Evolutionary conservation across 2,113 vertebrate genomes (phyloP).

Genomic region (Xiphophorus maculatus): DNA sequence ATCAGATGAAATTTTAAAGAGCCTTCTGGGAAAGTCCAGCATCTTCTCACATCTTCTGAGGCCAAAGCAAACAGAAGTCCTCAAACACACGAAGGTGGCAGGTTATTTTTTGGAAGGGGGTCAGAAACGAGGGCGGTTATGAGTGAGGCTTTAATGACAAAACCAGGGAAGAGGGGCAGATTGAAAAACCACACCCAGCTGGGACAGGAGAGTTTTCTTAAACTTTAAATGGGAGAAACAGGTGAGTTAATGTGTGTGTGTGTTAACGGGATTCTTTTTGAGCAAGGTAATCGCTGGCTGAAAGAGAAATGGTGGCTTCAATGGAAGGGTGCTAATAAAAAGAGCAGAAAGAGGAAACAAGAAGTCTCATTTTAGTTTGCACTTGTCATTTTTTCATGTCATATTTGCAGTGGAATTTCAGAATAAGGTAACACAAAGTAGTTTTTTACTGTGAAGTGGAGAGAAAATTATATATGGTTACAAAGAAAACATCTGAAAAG

Average conservation of each 20-base stretch:
- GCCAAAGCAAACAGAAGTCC: conserved; percentile 8
- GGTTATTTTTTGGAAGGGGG: conserved; percentile 8
- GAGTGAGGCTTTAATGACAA: conserved; percentile 56
- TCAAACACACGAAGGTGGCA: conserved; percentile 19
- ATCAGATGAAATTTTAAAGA: conserved; percentile 54
- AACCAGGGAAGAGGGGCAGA: conserved; percentile 68
- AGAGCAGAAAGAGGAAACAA: conserved; percentile 33
- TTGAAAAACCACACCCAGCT: conserved; percentile 66
- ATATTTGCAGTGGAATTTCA: not conserved
- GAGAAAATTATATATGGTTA: not conserved
- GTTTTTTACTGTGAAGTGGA: not conserved
- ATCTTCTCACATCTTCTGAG: conserved; percentile 9
- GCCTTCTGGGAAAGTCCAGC: conserved; percentile 45
- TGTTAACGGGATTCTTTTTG: conserved; percentile 41
- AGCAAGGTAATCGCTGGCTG: conserved; percentile 45
- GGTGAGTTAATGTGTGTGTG: conserved; percentile 49
- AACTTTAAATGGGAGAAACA: conserved; percentile 68
- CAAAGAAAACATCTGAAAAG: not conserved
- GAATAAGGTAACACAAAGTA: too few species aligned
- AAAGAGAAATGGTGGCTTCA: conserved; percentile 33
- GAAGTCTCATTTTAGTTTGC: conserved; percentile 15
- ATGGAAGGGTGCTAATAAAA: conserved; percentile 49
- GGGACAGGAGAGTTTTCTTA: conserved; percentile 49
- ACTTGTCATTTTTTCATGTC: not conserved
- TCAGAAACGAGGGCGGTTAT: conserved; percentile 5